Conservation (phyloP, 2,888 invertebrate species). For the Drosophila longiperda region DNA sequence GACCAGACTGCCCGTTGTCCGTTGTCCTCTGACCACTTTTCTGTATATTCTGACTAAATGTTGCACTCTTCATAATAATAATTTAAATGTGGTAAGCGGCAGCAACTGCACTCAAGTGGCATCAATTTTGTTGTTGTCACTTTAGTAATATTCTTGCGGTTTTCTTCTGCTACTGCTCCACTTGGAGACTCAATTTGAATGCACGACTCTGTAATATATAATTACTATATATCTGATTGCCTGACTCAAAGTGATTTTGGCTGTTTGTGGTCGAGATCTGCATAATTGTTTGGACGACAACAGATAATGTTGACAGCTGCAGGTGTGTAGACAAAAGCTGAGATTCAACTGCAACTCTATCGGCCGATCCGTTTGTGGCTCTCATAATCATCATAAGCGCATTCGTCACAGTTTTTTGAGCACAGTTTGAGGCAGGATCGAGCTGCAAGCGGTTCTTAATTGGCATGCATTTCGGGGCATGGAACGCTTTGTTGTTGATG, state of each 20-base stretch:
- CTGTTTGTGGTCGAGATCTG: constrained; percentile 61
- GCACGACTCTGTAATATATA: constrained; percentile 9
- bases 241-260: constrained; percentile 22
- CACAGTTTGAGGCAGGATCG: constrained; percentile 68
- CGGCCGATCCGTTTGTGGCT: not conserved
- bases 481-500: constrained; percentile 28
- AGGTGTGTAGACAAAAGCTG: constrained; percentile 53
- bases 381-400: constrained; percentile 50
- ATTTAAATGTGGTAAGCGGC: constrained; percentile 36
- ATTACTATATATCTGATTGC: constrained; percentile 22
- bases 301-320: constrained; percentile 60
- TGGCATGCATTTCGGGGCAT: constrained; percentile 62
- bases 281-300: constrained; percentile 50
- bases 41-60: constrained; percentile 22
- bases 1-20: constrained; percentile 15
- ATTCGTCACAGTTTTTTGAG: constrained; percentile 74
- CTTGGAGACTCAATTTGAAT: not conserved
- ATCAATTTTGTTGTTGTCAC: constrained; percentile 41
- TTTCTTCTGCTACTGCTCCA: constrained; percentile 14
- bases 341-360: not conserved
- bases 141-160: constrained; percentile 40
- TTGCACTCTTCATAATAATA: constrained; percentile 24
- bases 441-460: constrained; percentile 61
- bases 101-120: constrained; percentile 23
- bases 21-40: constrained; percentile 17